Percentiles rank a stretch among this genome's conserved stretches.
Conservation (phyloP, 2,113 vertebrate genomes). For the Spea bombifrons region DNA sequence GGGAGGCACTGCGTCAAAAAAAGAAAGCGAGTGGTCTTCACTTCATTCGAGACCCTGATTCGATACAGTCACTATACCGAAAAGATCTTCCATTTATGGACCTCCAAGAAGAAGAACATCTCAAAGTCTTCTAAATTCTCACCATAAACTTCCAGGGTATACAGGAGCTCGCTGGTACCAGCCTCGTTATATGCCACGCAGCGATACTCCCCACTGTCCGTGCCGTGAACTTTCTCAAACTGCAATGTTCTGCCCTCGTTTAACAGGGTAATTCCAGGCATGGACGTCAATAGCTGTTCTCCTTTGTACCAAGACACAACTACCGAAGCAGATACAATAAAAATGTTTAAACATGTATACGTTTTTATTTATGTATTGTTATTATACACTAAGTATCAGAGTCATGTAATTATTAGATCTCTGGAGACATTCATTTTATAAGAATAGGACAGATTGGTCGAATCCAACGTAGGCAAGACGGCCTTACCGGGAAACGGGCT, state of each 20-base stretch:
- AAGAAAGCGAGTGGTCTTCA: not conserved
- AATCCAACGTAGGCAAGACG: too few species aligned
- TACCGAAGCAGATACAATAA: slow-evolving; percentile 29
- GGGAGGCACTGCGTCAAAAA: slow-evolving; percentile 67
- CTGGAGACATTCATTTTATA: too few species aligned
- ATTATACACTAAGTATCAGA: too few species aligned
- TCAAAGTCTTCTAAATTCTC: slow-evolving; percentile 48
- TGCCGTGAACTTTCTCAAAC: slow-evolving; percentile 47
- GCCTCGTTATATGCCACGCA: slow-evolving; percentile 62
- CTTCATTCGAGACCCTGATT: not conserved
- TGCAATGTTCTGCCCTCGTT: slow-evolving; percentile 53
- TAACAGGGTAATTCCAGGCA: slow-evolving; percentile 23
- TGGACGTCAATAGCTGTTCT: slow-evolving; percentile 8
- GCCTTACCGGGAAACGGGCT: slow-evolving; percentile 62
- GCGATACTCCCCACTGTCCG: slow-evolving; percentile 58
- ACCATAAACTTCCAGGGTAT: slow-evolving; percentile 64
- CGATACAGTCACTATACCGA: too few species aligned
- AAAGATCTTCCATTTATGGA: too few species aligned
- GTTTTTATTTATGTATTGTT: too few species aligned
- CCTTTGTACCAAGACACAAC: slow-evolving; percentile 67
- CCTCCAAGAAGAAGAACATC: too few species aligned
- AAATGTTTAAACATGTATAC: too few species aligned
- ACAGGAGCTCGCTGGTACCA: slow-evolving; percentile 53
- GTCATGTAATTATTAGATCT: too few species aligned
- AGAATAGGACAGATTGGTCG: too few species aligned